Evolutionary conservation across 2,888 invertebrate genomes (phyloP), one percentile per base, ranked within the genome.

Genomic region (Conistra vaccinii): DNA sequence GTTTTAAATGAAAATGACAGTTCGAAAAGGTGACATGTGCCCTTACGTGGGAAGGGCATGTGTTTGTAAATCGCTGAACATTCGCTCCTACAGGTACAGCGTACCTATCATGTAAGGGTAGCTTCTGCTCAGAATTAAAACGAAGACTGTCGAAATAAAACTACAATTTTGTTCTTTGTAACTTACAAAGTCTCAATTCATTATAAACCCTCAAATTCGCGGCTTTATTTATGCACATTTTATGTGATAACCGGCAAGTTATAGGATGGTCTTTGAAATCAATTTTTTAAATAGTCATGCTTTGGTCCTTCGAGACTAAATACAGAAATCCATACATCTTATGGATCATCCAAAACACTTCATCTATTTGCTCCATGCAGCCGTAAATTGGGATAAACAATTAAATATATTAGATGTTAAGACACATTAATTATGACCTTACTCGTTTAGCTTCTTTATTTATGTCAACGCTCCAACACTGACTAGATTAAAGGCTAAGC

Each of bases 401-500:
- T 14, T 14, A n/a, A 32, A 48, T 48, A 67, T 29, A 57, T 66
- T n/a, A 48, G 10, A 17, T 42, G 32, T 57, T n/a, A 65, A 65
- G 2, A 42, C 3, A 69, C 48, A 39, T 9, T 81, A 61, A 69
- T 61, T 69, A 32, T 45, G 53, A 68, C 58, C 4, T 45, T 32
- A 76, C n/a, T 45, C 5, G 20, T 68, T 39, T 29, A 62, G 60
- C 39, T 78, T 48, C 61, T 69, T 57, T 62, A 80, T 82, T 80
- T 68, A 12, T 63, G 65, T 69, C 73, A 65, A 61, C 81, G 42
- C 35, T 75, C 42, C 12, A 71, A 63, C 63, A 57, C 23, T 60
- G 62, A 58, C 76, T 67, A 67, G 81, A 82, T 84, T 80, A 80
- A 60, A 63, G 66, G 72, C 58, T 80, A 63, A 69, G 39, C 69